A percentile compares a stretch with the other conserved stretches of the same genome.
Evolutionary conservation across 2,888 invertebrate genomes (phyloP).

Genomic region (Rhabditophanes sp.): DNA sequence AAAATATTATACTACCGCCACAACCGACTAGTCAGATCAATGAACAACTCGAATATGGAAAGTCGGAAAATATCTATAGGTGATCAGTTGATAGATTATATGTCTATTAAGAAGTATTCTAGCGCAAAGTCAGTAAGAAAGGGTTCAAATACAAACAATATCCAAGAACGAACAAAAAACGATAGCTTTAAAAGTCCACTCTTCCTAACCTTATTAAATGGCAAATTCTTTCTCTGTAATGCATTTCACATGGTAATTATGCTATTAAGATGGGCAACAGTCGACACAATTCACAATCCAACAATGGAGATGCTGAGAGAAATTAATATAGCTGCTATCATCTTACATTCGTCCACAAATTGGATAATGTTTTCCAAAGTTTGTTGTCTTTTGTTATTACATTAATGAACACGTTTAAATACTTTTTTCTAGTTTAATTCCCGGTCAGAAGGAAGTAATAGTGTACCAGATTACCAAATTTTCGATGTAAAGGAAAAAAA

Average conservation of each 20-base stretch:
- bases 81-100: conserved; percentile 5
- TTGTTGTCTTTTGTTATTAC: too few relatives aligned
- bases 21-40: conserved; percentile 4
- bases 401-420: background rate
- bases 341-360: conserved; percentile 4
- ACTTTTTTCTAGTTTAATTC: background rate
- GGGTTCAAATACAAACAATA: background rate
- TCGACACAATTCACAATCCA: conserved; percentile 1
- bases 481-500: conserved; percentile 5
- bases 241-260: conserved; percentile 2
- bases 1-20: conserved; percentile 4
- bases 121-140: background rate
- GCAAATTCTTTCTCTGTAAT: conserved; percentile 5
- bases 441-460: conserved; percentile 2
- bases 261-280: conserved; percentile 2
- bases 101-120: conserved; percentile 3
- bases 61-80: conserved; percentile 5
- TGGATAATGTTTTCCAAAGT: conserved; percentile 5
- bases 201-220: conserved; percentile 4
- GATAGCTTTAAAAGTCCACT: conserved; percentile 5
- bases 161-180: conserved; percentile 1
- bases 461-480: conserved; percentile 6
- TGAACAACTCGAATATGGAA: conserved; percentile 3
- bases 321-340: conserved; percentile 2
- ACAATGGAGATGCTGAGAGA: conserved; percentile 3